These are phyloP conservation scores for Drosophila lowei DNA, from an alignment of 1,140 invertebrate species.

Conservation along the genomic window DNA sequence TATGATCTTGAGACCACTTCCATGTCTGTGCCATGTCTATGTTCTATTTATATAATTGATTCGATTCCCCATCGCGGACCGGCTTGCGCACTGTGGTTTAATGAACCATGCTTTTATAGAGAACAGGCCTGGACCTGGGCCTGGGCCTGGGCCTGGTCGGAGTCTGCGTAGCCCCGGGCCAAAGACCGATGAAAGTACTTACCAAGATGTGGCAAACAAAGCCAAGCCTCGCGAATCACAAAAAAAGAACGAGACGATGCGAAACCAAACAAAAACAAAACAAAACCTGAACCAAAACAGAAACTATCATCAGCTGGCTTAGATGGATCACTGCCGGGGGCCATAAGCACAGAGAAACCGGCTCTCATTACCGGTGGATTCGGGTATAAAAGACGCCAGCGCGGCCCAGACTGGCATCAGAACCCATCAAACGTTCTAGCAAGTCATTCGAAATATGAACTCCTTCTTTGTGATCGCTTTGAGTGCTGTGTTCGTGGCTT, in stretches of 20 bases:
- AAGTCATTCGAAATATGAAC: slow-evolving; percentile 61
- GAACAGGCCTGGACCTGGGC: slow-evolving; percentile 14
- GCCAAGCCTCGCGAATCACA: slow-evolving; percentile 10
- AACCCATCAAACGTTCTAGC: slow-evolving; percentile 61
- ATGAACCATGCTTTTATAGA: slow-evolving; percentile 64
- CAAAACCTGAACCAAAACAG: slow-evolving; percentile 34
- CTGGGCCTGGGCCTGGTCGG: not conserved
- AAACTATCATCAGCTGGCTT: slow-evolving; percentile 42
- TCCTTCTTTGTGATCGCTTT: slow-evolving; percentile 62
- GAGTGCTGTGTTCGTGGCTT: slow-evolving; percentile 54
- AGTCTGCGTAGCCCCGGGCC: slow-evolving; percentile 43
- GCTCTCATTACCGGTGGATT: slow-evolving; percentile 32
- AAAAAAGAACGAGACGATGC: slow-evolving; percentile 3
- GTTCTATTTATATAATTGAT: slow-evolving; percentile 66
- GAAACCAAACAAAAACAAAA: slow-evolving; percentile 12
- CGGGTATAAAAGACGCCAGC: slow-evolving; percentile 54
- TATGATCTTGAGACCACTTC: slow-evolving; percentile 59
- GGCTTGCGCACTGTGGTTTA: slow-evolving; percentile 30
- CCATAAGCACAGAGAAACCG: slow-evolving; percentile 57
- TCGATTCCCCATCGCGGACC: slow-evolving; percentile 44
- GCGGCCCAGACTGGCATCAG: slow-evolving; percentile 36
- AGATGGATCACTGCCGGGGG: slow-evolving; percentile 58
- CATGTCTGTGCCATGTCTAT: slow-evolving; percentile 51
- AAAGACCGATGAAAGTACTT: slow-evolving; percentile 67
- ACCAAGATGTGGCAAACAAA: slow-evolving; percentile 27